A percentile compares a stretch with the other conserved stretches of the same genome.
Evolutionary conservation across 2,797 vertebrate species (phyloP).

Genomic region (Peromyscus attwateri): DNA sequence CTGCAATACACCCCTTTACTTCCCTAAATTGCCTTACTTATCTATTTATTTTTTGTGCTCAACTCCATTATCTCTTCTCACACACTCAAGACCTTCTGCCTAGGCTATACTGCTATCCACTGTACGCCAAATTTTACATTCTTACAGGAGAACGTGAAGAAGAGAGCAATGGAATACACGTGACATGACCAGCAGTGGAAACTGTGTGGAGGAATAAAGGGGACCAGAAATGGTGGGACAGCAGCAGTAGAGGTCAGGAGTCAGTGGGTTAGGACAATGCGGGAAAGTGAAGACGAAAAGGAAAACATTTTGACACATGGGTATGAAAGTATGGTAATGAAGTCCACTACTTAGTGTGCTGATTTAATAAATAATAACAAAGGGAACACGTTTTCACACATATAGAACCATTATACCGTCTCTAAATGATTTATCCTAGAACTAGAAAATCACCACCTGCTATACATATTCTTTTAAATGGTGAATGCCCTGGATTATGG

Average conservation of each 20-base stretch:
- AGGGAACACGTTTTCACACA: background rate
- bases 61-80: background rate
- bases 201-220: background rate
- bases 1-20: background rate
- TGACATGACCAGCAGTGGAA: background rate
- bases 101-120: too few species aligned
- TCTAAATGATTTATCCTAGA: conserved; percentile 16
- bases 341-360: background rate
- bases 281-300: background rate
- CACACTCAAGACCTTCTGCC: background rate
- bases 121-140: background rate
- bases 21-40: background rate
- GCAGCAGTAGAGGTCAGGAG: background rate
- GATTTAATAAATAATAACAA: background rate
- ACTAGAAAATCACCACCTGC: conserved; percentile 43
- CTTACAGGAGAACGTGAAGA: background rate
- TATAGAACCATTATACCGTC: background rate
- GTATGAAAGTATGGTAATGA: background rate
- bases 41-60: background rate
- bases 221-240: background rate
- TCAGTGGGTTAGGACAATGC: background rate
- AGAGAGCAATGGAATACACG: background rate
- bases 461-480: conserved; percentile 53
- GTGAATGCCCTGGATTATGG: background rate
- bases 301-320: background rate